Percentiles rank a stretch among this genome's conserved stretches.
Evolutionary conservation across 1,140 invertebrate species (phyloP).

Genomic region (Zaprionus camerounensis): DNA sequence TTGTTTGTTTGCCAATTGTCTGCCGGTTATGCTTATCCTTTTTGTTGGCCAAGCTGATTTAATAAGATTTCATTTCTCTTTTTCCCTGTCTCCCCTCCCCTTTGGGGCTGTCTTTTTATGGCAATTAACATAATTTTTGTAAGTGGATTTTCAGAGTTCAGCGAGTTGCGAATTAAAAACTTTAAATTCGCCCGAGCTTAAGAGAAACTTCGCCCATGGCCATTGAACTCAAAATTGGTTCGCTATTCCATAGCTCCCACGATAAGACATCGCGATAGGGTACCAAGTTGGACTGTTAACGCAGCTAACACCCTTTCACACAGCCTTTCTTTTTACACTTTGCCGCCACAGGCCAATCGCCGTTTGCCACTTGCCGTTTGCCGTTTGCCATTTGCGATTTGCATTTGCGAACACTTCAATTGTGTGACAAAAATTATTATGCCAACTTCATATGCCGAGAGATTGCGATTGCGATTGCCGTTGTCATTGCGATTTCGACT

Average conservation of each 20-base stretch:
- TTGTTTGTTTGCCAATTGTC: slow-evolving; percentile 79
- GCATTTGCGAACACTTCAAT: slow-evolving; percentile 57
- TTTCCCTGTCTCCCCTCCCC: not conserved
- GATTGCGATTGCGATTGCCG: slow-evolving; percentile 47
- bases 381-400: slow-evolving; percentile 35
- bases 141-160: slow-evolving; percentile 71
- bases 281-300: slow-evolving; percentile 43
- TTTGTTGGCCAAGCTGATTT: slow-evolving; percentile 52
- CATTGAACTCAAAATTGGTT: slow-evolving; percentile 67
- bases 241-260: slow-evolving; percentile 13
- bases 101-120: slow-evolving; percentile 26
- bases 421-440: slow-evolving; percentile 61
- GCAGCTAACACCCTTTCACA: slow-evolving; percentile 58
- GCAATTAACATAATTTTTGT: slow-evolving; percentile 75
- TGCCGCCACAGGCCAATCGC: slow-evolving; percentile 22
- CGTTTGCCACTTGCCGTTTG: not conserved
- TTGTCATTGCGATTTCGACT: slow-evolving; percentile 53
- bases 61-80: slow-evolving; percentile 68
- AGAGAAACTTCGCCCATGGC: slow-evolving; percentile 63
- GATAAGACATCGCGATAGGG: slow-evolving; percentile 27
- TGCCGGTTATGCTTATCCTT: slow-evolving; percentile 66
- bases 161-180: slow-evolving; percentile 55
- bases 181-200: slow-evolving; percentile 48
- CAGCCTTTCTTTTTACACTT: slow-evolving; percentile 60
- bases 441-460: slow-evolving; percentile 50